phyloP scores from a whole-genome alignment of 1,140 invertebrate genomes.

The Neodiprion lecontei region DNA sequence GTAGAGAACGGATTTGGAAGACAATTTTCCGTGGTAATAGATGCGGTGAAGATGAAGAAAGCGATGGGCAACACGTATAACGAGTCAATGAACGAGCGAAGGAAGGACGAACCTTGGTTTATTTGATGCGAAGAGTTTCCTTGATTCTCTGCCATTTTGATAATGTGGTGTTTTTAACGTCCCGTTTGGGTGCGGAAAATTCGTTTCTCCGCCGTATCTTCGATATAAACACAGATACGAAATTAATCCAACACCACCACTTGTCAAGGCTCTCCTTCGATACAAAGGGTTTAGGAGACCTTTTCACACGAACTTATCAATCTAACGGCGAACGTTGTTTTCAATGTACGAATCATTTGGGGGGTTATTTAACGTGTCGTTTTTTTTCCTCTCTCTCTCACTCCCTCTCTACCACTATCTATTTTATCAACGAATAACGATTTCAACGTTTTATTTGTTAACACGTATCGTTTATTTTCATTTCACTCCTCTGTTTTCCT shows the following conservation, averaged over 20 bases:
- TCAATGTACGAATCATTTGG: constrained; percentile 43
- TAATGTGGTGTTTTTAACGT: neutral
- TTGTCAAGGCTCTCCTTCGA: constrained; percentile 40
- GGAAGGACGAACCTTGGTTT: constrained; percentile 40
- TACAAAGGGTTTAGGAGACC: constrained; percentile 43
- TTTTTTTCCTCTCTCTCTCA: no score
- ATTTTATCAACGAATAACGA: no score
- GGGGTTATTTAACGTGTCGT: no score
- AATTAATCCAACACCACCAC: constrained; percentile 19
- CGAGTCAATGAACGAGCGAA: no score
- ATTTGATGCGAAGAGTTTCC: constrained; percentile 55
- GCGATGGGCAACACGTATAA: neutral
- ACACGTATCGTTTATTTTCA: no score
- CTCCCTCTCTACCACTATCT: no score
- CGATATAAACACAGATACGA: neutral
- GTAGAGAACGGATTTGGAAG: no score
- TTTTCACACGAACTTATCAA: constrained; percentile 44
- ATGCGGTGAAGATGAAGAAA: neutral
- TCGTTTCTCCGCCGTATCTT: constrained; percentile 10
- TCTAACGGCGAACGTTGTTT: constrained; percentile 36
- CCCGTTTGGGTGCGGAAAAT: constrained; percentile 8
- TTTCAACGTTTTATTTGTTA: no score
- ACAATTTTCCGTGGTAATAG: no score
- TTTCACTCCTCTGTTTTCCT: no score
- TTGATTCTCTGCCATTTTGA: constrained; percentile 58